Evolutionary conservation across 2,113 vertebrate species (phyloP).

Genomic region (Tupaia tana): DNA sequence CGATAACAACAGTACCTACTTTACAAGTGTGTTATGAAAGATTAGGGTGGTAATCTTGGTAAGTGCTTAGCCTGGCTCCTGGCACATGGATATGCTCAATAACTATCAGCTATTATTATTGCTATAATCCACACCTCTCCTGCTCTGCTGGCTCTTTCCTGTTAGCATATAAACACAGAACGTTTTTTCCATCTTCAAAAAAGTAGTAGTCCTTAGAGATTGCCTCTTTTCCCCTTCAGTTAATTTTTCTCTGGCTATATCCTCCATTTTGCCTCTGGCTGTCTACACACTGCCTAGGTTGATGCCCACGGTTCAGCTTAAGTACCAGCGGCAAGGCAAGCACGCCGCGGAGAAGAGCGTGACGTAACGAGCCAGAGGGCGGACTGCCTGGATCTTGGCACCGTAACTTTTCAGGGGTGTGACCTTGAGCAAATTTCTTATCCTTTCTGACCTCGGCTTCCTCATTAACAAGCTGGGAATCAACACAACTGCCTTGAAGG

Average conservation of each 20-base stretch:
- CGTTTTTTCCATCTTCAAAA: slow-evolving; percentile 49
- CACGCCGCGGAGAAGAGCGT: fast-evolving
- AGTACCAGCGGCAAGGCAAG: not conserved
- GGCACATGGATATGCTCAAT: not conserved
- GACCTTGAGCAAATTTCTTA: not conserved
- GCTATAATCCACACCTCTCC: not conserved
- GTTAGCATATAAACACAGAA: slow-evolving; percentile 60
- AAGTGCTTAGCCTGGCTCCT: not conserved
- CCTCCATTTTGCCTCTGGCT: not conserved
- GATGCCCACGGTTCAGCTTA: not conserved
- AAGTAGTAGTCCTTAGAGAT: not conserved
- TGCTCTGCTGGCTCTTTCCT: not conserved
- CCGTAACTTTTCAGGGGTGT: not conserved
- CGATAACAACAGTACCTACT: not conserved
- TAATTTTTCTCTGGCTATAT: not conserved
- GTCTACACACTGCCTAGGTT: too few species aligned
- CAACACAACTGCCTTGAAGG: not conserved
- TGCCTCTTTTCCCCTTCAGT: not conserved
- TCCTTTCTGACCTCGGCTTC: not conserved
- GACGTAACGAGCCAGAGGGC: not conserved
- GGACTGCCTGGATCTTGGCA: not conserved
- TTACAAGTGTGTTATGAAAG: slow-evolving; percentile 22
- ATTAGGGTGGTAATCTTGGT: not conserved
- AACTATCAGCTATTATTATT: not conserved
- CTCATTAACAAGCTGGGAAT: not conserved